phyloP scores from a whole-genome alignment of 1,140 invertebrate genomes.

The Pissodes strobi region DNA sequence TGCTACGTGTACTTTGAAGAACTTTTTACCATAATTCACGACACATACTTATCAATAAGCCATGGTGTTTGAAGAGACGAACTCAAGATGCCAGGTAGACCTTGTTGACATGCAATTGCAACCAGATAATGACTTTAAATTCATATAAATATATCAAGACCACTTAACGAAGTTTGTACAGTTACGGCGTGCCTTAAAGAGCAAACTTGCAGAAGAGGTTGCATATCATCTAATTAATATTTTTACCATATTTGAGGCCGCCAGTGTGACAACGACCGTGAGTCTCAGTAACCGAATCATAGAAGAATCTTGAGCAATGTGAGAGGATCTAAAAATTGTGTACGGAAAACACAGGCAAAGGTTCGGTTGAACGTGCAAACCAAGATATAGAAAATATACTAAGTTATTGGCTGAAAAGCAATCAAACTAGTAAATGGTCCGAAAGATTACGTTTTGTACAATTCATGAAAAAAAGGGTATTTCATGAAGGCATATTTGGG shows the following conservation, averaged over 20 bases:
- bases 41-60: slow-evolving; percentile 24
- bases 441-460: slow-evolving; percentile 34
- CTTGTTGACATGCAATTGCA: slow-evolving; percentile 40
- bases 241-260: slow-evolving; percentile 36
- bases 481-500: slow-evolving; percentile 48
- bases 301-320: slow-evolving; percentile 45
- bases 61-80: slow-evolving; percentile 40
- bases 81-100: slow-evolving; percentile 51
- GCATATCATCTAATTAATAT: slow-evolving; percentile 21
- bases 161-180: slow-evolving; percentile 53
- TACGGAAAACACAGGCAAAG: slow-evolving; percentile 46
- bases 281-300: slow-evolving; percentile 53
- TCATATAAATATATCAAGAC: slow-evolving; percentile 55
- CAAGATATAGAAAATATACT: slow-evolving; percentile 41
- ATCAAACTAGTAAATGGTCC: slow-evolving; percentile 29
- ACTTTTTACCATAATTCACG: slow-evolving; percentile 32
- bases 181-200: slow-evolving; percentile 46
- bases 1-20: slow-evolving; percentile 1
- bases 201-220: slow-evolving; percentile 32
- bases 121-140: slow-evolving; percentile 42
- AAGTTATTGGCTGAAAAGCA: slow-evolving; percentile 40
- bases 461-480: slow-evolving; percentile 50
- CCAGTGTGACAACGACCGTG: slow-evolving; percentile 46
- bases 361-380: slow-evolving; percentile 42
- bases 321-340: slow-evolving; percentile 43